phyloP scores from a whole-genome alignment of 2,797 vertebrate genomes.

The Neomorphus geoffroyi region DNA sequence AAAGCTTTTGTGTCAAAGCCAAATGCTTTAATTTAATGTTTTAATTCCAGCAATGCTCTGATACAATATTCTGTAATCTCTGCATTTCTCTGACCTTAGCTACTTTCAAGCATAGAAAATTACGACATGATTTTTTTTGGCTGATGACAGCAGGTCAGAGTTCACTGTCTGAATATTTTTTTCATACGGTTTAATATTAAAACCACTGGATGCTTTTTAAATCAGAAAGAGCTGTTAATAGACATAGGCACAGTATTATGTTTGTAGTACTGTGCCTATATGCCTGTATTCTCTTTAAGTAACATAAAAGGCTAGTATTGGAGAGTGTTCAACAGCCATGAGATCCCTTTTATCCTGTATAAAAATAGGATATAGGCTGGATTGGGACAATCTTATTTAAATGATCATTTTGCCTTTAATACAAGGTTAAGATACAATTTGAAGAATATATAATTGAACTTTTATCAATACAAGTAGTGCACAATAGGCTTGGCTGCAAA shows the following conservation, averaged over 20 bases:
- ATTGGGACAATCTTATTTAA: neutral
- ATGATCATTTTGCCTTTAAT: neutral
- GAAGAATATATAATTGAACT: neutral
- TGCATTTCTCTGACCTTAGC: neutral
- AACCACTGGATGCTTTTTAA: neutral
- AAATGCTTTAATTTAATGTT: neutral
- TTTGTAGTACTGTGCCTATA: neutral
- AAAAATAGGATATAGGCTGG: neutral
- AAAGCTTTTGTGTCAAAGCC: neutral
- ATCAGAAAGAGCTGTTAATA: neutral
- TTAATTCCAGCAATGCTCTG: neutral
- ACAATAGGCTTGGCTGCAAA: neutral
- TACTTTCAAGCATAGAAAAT: neutral
- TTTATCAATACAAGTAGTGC: neutral
- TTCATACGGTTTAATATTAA: neutral
- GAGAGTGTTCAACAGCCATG: neutral
- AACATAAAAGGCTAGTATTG: neutral
- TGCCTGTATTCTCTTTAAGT: neutral
- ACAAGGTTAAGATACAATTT: neutral
- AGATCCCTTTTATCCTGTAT: neutral
- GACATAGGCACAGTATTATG: neutral
- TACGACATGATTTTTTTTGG: neutral
- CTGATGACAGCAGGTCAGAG: neutral
- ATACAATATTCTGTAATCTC: neutral
- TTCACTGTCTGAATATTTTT: neutral